Percentiles rank a stretch among this genome's conserved stretches.
phyloP scores from a whole-genome alignment of 2,888 invertebrate species.

The Steinernema carpocapsae region DNA sequence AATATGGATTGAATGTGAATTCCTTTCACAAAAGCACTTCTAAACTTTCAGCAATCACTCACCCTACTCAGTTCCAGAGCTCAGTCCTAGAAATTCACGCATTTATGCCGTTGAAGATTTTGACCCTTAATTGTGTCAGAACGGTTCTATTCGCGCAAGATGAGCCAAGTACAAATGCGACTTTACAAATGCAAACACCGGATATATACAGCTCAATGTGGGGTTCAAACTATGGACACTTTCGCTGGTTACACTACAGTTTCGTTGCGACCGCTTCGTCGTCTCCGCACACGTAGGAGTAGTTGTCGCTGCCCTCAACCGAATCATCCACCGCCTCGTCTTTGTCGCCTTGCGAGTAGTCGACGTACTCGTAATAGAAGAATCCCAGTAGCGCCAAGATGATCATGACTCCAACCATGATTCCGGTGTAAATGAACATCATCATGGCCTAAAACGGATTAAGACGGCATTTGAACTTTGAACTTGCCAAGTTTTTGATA shows the following conservation, averaged over 20 bases:
- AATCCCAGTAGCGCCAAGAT: slow-evolving; percentile 82
- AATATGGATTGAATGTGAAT: no score
- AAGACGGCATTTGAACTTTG: slow-evolving; percentile 44
- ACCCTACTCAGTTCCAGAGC: no score
- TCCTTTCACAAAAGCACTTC: neutral
- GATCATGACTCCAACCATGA: slow-evolving; percentile 82
- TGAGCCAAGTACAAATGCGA: no score
- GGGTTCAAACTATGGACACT: no score
- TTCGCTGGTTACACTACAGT: no score
- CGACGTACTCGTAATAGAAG: slow-evolving; percentile 75
- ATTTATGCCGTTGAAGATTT: no score
- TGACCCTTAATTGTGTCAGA: no score
- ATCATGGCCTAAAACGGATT: slow-evolving; percentile 55
- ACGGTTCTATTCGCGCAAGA: no score
- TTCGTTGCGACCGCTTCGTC: neutral
- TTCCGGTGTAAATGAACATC: slow-evolving; percentile 50
- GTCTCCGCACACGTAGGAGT: neutral
- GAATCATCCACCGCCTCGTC: slow-evolving; percentile 41
- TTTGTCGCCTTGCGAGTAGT: slow-evolving; percentile 45
- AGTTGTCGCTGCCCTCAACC: slow-evolving; percentile 24
- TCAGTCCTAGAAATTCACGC: no score
- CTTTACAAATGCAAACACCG: no score
- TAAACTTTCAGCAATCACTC: no score
- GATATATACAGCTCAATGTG: no score
- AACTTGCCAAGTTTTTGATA: slow-evolving; percentile 47